A percentile compares a stretch with the other conserved stretches of the same genome.
phyloP scores from a whole-genome alignment of 1,140 invertebrate species.

The Euura saliciscinereae region DNA sequence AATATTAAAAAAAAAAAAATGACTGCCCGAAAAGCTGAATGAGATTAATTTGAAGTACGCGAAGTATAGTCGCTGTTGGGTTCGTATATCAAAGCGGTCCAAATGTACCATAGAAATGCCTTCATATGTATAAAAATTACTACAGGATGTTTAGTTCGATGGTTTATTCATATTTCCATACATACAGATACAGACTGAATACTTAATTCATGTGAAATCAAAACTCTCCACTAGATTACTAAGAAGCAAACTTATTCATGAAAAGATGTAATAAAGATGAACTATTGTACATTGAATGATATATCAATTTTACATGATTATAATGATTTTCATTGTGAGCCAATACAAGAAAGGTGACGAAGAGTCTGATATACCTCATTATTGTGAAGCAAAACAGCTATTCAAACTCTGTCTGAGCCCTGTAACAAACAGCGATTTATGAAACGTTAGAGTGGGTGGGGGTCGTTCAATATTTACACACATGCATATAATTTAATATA shows the following conservation, averaged over 20 bases:
- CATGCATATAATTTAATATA: background rate
- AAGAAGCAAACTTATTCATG: background rate
- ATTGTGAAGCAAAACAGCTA: slow-evolving; percentile 24
- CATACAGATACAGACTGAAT: background rate
- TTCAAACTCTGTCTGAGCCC: slow-evolving; percentile 57
- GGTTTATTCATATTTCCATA: slow-evolving; percentile 1
- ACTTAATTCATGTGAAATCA: background rate
- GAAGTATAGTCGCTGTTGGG: background rate
- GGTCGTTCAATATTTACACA: background rate
- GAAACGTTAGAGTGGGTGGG: background rate
- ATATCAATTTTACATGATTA: background rate
- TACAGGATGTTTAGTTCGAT: background rate
- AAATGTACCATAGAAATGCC: background rate
- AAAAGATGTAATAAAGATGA: background rate
- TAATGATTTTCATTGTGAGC: background rate
- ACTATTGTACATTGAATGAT: background rate
- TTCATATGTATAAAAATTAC: background rate
- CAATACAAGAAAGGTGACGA: background rate
- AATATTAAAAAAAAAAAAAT: background rate
- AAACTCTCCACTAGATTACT: slow-evolving; percentile 7
- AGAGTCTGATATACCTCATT: background rate
- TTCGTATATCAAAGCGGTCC: background rate
- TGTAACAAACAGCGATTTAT: slow-evolving; percentile 39
- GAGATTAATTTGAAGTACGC: background rate
- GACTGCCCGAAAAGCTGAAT: background rate